Conservation (phyloP, 2,888 invertebrate genomes). For the Trimorus sp. region DNA sequence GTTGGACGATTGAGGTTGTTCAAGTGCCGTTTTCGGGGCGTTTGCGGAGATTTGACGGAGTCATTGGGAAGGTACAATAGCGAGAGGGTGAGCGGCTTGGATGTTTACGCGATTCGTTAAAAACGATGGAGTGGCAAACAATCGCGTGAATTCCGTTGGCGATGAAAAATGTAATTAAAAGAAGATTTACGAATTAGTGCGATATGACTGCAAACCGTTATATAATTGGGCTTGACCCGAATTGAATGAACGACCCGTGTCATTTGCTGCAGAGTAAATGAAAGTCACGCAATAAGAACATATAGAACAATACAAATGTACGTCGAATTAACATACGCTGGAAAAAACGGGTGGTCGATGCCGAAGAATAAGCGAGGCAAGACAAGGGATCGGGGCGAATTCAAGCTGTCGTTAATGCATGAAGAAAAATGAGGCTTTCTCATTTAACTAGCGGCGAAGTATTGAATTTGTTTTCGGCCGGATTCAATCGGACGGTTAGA, state of each 20-base stretch:
- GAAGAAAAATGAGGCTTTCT: conserved; percentile 29
- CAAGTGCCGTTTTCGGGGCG: neutral
- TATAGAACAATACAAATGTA: conserved; percentile 58
- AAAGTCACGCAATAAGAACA: conserved; percentile 63
- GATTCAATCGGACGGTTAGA: neutral
- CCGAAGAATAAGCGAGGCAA: conserved; percentile 39
- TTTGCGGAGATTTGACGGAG: neutral
- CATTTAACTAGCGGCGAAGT: conserved; percentile 18
- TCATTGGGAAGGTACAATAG: conserved; percentile 9
- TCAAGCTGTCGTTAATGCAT: conserved; percentile 34
- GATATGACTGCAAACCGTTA: conserved; percentile 54
- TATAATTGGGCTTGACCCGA: conserved; percentile 57
- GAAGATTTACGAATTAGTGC: conserved; percentile 51
- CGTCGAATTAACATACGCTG: conserved; percentile 53
- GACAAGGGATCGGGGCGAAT: conserved; percentile 29
- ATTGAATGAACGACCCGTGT: conserved; percentile 53
- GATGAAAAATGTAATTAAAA: conserved; percentile 51
- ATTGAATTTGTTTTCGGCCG: conserved; percentile 6
- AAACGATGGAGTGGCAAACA: conserved; percentile 14
- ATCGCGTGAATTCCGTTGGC: conserved; percentile 24
- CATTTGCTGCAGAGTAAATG: conserved; percentile 53
- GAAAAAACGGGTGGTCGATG: conserved; percentile 50
- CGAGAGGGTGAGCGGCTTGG: neutral
- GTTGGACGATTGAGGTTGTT: neutral
- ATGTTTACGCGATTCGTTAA: conserved; percentile 30